Base-by-base conservation (phyloP, 2,888 invertebrate genomes). In the Elysia crispata region DNA sequence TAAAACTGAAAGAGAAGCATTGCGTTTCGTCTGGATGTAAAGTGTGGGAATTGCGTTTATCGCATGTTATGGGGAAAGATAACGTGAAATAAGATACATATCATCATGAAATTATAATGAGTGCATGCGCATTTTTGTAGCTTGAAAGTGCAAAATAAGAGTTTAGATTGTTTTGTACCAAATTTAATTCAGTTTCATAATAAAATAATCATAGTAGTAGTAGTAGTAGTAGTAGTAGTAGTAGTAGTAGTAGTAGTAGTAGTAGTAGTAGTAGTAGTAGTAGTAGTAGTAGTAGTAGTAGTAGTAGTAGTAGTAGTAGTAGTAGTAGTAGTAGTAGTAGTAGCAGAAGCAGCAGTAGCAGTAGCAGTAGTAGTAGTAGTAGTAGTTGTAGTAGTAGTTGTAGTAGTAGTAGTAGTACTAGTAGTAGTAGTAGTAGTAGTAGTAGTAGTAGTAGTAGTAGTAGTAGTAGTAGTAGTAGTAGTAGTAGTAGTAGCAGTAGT, bases 401-500 rank as follows among this genome's bases (percentile, higher is more conserved):
- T 73, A 54, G 73, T 73, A 54, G 73, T 50, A 64, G 64, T 64
- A 62, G 64, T 33, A 49, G 64, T 76, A 60, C 23, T 66, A 66
- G 76, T 76, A 62, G 76, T 50, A 67, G 76, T 76, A 62, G 67
- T 66, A 49, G 67, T 76, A 62, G 49, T 66, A 62, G 67, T 76
- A 62, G 41, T 67, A 62, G 76, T 76, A 67, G 66, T 66, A 62
- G 66, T 49, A 60, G 60, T 57, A 50, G 31, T 75, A 67, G 50
- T 69, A 64, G 73, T 57, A 77, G 69, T 69, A 82, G 73, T 73
- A 73, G 78, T 72, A 80, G 66, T 76, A 49, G 62, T 49, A 78
- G 75, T 76, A 75, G 78, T 73, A 80, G 78, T 76, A 82, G 73
- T 31, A 57, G 57, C 11, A 41, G 41, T 41, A 41, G 41, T 41